phyloP scores from a whole-genome alignment of 2,113 vertebrate genomes.

The Coturnix japonica region DNA sequence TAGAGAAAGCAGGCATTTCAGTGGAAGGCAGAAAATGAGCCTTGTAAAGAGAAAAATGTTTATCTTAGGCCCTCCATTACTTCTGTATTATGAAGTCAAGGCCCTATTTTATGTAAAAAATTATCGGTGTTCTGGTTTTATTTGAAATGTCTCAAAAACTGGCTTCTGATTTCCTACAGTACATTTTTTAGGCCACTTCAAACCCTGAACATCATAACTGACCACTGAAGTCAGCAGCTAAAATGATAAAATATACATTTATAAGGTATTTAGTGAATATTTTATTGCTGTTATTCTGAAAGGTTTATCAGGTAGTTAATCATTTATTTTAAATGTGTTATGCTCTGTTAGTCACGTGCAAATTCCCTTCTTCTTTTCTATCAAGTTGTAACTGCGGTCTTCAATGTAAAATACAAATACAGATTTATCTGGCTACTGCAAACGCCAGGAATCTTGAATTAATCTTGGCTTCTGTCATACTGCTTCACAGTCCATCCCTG shows the following conservation, averaged over 20 bases:
- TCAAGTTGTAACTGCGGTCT: neutral
- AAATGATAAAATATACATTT: neutral
- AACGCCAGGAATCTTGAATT: slow-evolving; percentile 1
- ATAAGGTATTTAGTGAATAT: neutral
- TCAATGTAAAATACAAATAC: neutral
- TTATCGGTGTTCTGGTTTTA: neutral
- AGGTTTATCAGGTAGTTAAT: neutral
- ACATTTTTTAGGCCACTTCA: neutral
- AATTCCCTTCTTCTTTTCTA: neutral
- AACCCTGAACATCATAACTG: neutral
- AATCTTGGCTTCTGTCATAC: neutral
- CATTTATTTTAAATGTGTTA: neutral
- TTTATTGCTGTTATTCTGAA: neutral
- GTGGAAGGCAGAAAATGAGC: neutral
- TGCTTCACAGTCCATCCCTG: neutral
- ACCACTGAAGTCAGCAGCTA: neutral
- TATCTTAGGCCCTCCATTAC: neutral
- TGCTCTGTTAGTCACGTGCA: neutral
- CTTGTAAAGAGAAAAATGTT: neutral
- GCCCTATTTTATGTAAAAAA: neutral
- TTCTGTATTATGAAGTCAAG: neutral
- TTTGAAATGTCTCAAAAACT: neutral
- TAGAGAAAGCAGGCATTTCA: neutral
- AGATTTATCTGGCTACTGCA: neutral
- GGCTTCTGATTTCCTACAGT: neutral